Percentiles rank a stretch among this genome's conserved stretches.
Evolutionary conservation across 1,140 invertebrate species (phyloP).

Genomic region (Heliothis subflexa): DNA sequence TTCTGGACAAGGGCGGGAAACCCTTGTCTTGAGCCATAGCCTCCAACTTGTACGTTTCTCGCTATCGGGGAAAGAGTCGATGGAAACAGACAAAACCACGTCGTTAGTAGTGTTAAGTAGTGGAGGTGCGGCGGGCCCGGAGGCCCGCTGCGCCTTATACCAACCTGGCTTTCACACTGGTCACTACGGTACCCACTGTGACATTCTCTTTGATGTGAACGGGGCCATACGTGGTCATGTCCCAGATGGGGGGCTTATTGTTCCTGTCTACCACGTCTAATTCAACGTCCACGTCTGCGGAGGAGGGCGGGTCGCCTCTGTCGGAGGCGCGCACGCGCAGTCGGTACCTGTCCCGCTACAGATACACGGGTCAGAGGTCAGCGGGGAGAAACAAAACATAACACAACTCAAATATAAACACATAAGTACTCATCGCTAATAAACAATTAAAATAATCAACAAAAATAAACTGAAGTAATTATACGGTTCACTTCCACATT

Average conservation of each 20-base stretch:
- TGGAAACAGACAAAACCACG: constrained; percentile 89
- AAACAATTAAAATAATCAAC: constrained; percentile 81
- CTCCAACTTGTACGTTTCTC: constrained; percentile 98
- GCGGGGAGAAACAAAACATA: constrained; percentile 86
- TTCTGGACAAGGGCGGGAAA: constrained; percentile 95
- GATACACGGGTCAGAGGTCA: constrained; percentile 87
- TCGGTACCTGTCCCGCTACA: constrained; percentile 97
- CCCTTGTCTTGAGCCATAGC: constrained; percentile 98
- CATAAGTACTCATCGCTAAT: constrained; percentile 83
- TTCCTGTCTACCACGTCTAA: constrained; percentile 99
- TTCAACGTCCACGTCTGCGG: constrained; percentile 97
- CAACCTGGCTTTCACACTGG: constrained; percentile 98
- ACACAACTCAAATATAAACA: constrained; percentile 85
- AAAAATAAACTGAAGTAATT: constrained; percentile 65
- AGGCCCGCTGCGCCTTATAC: constrained; percentile 89
- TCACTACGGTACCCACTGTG: constrained; percentile 98
- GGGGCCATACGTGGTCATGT: constrained; percentile 96
- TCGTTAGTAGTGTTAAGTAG: constrained; percentile 88
- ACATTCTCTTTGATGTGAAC: constrained; percentile 99
- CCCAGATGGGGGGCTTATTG: constrained; percentile 98
- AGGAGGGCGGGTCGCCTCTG: constrained; percentile 94
- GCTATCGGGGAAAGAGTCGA: constrained; percentile 90
- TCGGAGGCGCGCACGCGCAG: constrained; percentile 97
- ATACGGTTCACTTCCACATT: constrained; percentile 69
- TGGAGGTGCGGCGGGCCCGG: constrained; percentile 79